Conservation (phyloP, 2,888 invertebrate species). For the Bellardia pandia region DNA sequence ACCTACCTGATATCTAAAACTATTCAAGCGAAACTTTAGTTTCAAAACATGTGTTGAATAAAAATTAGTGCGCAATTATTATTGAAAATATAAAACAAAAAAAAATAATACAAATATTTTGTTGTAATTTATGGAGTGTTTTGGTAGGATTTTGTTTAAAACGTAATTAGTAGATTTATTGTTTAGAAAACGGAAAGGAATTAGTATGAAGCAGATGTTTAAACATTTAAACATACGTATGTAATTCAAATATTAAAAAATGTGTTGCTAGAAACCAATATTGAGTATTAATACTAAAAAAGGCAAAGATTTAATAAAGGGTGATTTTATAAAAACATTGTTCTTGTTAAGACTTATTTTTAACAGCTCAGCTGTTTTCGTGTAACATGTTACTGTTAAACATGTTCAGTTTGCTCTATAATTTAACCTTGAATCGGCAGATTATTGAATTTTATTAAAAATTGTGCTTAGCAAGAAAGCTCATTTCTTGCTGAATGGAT, state of each 20-base stretch:
- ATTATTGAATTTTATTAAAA: no score
- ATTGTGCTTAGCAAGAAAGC: no score
- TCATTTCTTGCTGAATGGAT: no score
- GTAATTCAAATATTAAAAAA: no score
- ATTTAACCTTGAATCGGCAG: no score
- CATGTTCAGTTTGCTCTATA: no score
- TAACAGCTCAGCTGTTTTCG: no score
- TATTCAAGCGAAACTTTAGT: slow-evolving; percentile 45
- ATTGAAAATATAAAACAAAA: background rate
- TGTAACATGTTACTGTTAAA: no score
- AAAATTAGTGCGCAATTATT: slow-evolving; percentile 22
- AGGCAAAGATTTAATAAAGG: no score
- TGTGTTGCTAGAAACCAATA: background rate
- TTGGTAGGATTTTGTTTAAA: background rate
- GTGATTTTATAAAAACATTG: no score
- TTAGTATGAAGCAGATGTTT: background rate
- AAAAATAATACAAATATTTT: background rate
- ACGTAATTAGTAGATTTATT: slow-evolving; percentile 24
- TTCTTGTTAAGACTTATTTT: no score
- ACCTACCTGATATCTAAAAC: slow-evolving; percentile 41
- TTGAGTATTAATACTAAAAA: background rate
- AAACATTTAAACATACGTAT: background rate
- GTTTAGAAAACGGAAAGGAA: background rate
- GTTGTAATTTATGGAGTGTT: background rate
- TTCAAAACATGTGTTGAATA: slow-evolving; percentile 30